Percentiles rank a stretch among this genome's conserved stretches.
Evolutionary conservation across 1,140 invertebrate species (phyloP).

Genomic region (Lerema accius): DNA sequence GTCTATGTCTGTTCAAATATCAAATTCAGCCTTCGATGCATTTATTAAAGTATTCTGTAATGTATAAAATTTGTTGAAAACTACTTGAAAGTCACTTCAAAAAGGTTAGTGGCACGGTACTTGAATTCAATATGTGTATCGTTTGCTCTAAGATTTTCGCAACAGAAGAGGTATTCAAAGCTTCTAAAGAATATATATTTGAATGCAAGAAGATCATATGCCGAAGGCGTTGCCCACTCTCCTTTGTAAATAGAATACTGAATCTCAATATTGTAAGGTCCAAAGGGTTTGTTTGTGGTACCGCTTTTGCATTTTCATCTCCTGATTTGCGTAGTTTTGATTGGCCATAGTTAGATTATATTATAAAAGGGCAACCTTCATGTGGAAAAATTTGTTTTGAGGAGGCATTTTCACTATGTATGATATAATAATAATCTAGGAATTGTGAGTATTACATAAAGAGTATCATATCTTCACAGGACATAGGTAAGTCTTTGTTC

Average conservation of each 20-base stretch:
- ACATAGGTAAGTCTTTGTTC: no score
- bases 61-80: constrained; percentile 13
- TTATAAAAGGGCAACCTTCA: constrained; percentile 6
- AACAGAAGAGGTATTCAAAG: constrained; percentile 44
- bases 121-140: not conserved
- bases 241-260: constrained; percentile 58
- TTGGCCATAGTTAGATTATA: constrained; percentile 36
- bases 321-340: constrained; percentile 40
- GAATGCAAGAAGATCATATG: constrained; percentile 42
- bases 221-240: constrained; percentile 30
- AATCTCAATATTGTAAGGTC: constrained; percentile 46
- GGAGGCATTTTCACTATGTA: no score
- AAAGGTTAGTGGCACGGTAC: no score
- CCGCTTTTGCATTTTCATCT: constrained; percentile 38
- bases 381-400: not conserved
- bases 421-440: no score
- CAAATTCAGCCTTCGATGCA: constrained; percentile 32
- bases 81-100: no score
- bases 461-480: no score
- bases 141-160: constrained; percentile 9
- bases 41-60: constrained; percentile 20
- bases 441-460: no score
- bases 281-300: no score
- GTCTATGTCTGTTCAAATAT: constrained; percentile 36
- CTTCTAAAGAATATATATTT: constrained; percentile 51